A percentile compares a stretch with the other conserved stretches of the same genome.
phyloP scores from a whole-genome alignment of 2,888 invertebrate genomes.

The Thereva nobilitata region DNA sequence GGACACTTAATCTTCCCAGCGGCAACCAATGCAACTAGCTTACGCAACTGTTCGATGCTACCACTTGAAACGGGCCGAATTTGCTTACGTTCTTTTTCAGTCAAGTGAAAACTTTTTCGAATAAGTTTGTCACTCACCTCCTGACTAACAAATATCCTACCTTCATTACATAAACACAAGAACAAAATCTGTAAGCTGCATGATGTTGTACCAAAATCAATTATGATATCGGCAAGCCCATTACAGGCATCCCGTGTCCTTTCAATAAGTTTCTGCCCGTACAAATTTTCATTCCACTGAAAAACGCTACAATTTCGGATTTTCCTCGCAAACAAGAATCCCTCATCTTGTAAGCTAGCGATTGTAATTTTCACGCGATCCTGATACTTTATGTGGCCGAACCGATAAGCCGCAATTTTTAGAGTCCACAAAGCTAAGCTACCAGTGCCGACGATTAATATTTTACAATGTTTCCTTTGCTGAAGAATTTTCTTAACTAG shows the following conservation, averaged over 20 bases:
- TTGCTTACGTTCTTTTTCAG: conserved; percentile 79
- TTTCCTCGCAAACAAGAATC: conserved; percentile 76
- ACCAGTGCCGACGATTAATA: conserved; percentile 91
- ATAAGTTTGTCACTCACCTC: conserved; percentile 82
- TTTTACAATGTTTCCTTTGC: conserved; percentile 73
- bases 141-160: conserved; percentile 71
- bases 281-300: conserved; percentile 92
- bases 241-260: conserved; percentile 88
- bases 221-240: conserved; percentile 89
- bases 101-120: conserved; percentile 82
- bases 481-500: conserved; percentile 70
- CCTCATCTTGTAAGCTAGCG: conserved; percentile 85
- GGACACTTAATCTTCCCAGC: conserved; percentile 86
- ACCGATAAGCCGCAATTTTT: conserved; percentile 82
- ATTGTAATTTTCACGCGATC: conserved; percentile 76
- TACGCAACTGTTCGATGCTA: conserved; percentile 78
- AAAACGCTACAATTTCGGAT: conserved; percentile 82
- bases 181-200: conserved; percentile 89
- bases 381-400: conserved; percentile 68
- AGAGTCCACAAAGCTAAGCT: conserved; percentile 93
- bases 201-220: conserved; percentile 93
- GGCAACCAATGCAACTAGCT: conserved; percentile 80
- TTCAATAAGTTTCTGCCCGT: conserved; percentile 90
- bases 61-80: conserved; percentile 85
- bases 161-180: conserved; percentile 80